These are phyloP conservation scores for Labeo catla DNA, from an alignment of 2,113 vertebrate species.

Conservation along the genomic window DNA sequence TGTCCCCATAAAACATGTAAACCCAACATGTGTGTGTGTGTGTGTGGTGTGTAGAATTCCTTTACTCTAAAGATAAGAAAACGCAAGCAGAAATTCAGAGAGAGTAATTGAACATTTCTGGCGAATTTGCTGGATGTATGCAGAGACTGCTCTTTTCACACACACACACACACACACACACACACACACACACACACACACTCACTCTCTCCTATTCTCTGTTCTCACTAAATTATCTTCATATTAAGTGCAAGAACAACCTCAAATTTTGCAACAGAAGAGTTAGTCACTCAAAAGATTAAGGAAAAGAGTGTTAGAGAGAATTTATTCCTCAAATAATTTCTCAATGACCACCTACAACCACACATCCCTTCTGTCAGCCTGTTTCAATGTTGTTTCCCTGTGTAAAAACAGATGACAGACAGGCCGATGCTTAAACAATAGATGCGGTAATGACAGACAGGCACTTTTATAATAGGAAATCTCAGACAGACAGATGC, in stretches of 20 bases:
- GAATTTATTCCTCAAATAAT: neutral
- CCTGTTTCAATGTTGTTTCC: neutral
- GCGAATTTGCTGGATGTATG: constrained; percentile 43
- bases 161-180: neutral
- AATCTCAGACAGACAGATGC: constrained; percentile 19
- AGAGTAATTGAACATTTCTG: constrained; percentile 5
- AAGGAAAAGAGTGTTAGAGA: neutral
- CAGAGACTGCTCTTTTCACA: constrained; percentile 6
- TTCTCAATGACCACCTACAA: neutral
- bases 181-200: neutral
- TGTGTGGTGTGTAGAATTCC: neutral
- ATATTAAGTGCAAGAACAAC: constrained; percentile 12
- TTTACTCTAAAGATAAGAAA: constrained; percentile 31
- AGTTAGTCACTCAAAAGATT: constrained; percentile 9
- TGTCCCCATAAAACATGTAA: too few relatives aligned
- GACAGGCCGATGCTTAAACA: constrained; percentile 1
- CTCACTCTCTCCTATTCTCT: neutral
- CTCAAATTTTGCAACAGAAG: neutral
- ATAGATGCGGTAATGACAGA: constrained; percentile 27
- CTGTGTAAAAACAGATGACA: neutral
- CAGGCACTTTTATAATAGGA: constrained; percentile 18
- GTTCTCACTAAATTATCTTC: constrained; percentile 35
- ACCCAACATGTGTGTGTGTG: neutral
- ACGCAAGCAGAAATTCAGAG: neutral
- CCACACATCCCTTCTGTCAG: neutral